Base-by-base conservation (phyloP, 2,888 invertebrate species). In the Spodoptera exigua region DNA sequence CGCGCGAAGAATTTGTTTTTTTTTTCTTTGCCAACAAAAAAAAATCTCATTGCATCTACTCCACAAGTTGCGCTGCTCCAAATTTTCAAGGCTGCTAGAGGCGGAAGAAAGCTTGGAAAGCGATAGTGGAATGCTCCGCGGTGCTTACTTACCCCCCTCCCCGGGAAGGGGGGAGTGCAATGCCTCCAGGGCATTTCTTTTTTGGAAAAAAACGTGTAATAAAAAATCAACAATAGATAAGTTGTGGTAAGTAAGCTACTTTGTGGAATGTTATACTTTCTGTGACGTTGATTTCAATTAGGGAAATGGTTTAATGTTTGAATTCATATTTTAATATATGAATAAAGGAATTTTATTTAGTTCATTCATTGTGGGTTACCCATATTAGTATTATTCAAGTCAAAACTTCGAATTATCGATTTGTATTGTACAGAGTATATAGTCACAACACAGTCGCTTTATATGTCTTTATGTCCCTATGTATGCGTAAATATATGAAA, bases 91-190 rank as follows among this genome's bases (percentile, higher is more conserved):
- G 93, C 90, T 91, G 88, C 80, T 78, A 70, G 81, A 81, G 81
- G 80, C 84, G 87, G 90, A 93, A 91, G 93, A 93, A 93, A 93
- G 93, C 92, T 92, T 87, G 88, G 81, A 93, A 93, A 93, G 93
- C 89, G 93, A 93, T 82, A 93, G 93, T 93, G 93, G 93, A 92
- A 93, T 93, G 89, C 89, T 80, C 81, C 81, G 74, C 73, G 81
- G 84, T 86, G 87, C 89, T 82, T 81, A 84, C 88, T 84, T 85
- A 84, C 76, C 61, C 68, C 67, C 58, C 71, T 51, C 61, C 47
- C 61, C 43, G n/a, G n/a, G n/a, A n/a, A 55, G 62, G 47, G 54
- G 36, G 59, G 54, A 84, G 89, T 86, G 86, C 90, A 88, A 85
- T 78, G 88, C 85, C 88, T 83, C 37, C 53, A 58, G 80, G 82